phyloP scores from a whole-genome alignment of 2,113 vertebrate species.

The Grus americana region DNA sequence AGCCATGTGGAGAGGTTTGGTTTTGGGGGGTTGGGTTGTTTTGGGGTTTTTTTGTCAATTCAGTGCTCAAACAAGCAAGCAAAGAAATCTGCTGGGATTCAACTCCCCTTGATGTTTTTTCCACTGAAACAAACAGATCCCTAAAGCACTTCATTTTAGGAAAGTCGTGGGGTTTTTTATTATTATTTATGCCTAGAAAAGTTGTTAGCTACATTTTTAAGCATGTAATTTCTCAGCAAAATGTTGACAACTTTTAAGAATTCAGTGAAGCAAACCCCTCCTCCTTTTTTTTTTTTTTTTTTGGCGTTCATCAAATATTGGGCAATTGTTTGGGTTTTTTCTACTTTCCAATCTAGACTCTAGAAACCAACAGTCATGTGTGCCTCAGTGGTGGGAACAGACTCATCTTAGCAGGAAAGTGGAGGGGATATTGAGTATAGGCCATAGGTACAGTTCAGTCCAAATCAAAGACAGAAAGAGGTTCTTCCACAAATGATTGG shows the following conservation, averaged over 20 bases:
- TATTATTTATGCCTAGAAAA: not conserved
- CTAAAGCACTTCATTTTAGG: not conserved
- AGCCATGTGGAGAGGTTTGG: not conserved
- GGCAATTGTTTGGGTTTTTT: not conserved
- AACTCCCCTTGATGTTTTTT: not conserved
- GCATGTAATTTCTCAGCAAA: not conserved
- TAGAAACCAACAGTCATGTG: not conserved
- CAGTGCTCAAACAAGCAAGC: not conserved
- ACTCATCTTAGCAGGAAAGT: not conserved
- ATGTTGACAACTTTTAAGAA: not conserved
- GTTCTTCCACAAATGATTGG: not conserved
- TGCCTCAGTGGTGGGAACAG: not conserved
- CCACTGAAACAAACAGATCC: not conserved
- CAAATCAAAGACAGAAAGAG: not conserved
- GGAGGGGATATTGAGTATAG: accelerated
- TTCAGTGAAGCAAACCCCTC: not conserved
- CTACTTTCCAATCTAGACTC: not conserved
- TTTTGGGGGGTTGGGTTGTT: not conserved
- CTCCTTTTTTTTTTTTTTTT: not conserved
- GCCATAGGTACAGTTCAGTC: not conserved
- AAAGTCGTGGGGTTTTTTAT: not conserved
- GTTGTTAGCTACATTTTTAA: not conserved
- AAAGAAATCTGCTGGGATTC: not conserved
- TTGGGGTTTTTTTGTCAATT: not conserved
- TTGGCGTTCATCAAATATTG: not conserved